These are phyloP conservation scores for Eurytoma californica DNA, from an alignment of 2,888 invertebrate genomes.

Conservation along the genomic window DNA sequence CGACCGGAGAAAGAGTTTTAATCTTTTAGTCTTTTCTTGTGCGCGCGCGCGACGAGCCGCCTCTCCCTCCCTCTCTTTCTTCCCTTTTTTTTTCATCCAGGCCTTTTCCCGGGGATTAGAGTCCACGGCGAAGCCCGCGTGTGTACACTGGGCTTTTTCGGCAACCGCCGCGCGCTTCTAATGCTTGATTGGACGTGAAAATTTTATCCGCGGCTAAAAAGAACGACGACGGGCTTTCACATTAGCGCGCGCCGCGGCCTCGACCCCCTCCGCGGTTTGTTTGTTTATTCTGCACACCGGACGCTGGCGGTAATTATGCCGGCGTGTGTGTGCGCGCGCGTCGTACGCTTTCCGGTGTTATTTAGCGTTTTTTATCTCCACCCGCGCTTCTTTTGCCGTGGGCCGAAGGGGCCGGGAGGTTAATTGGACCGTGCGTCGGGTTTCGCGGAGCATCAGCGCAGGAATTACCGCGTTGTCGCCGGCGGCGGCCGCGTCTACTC, in stretches of 20 bases:
- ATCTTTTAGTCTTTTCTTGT: slow-evolving; percentile 36
- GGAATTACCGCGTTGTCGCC: slow-evolving; percentile 11
- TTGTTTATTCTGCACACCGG: slow-evolving; percentile 14
- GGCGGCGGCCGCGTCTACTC: background rate
- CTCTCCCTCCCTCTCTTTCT: background rate
- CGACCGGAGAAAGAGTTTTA: slow-evolving; percentile 1
- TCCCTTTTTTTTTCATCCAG: background rate
- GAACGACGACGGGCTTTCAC: background rate
- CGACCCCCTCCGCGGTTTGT: background rate
- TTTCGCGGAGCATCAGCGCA: background rate
- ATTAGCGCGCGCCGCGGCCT: background rate
- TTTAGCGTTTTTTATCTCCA: background rate
- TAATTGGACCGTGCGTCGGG: slow-evolving; percentile 11
- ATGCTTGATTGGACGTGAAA: slow-evolving; percentile 39
- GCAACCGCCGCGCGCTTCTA: background rate
- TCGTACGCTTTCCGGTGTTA: background rate
- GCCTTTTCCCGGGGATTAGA: slow-evolving; percentile 16
- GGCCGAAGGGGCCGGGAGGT: background rate
- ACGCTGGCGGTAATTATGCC: background rate
- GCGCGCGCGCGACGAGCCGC: background rate
- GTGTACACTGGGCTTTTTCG: slow-evolving; percentile 2
- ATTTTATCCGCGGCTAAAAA: slow-evolving; percentile 27
- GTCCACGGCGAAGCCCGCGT: background rate
- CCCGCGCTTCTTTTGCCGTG: background rate
- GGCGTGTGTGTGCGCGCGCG: no score